Evolutionary conservation across 2,113 vertebrate species (phyloP).

Genomic region (Dissostichus mawsoni): DNA sequence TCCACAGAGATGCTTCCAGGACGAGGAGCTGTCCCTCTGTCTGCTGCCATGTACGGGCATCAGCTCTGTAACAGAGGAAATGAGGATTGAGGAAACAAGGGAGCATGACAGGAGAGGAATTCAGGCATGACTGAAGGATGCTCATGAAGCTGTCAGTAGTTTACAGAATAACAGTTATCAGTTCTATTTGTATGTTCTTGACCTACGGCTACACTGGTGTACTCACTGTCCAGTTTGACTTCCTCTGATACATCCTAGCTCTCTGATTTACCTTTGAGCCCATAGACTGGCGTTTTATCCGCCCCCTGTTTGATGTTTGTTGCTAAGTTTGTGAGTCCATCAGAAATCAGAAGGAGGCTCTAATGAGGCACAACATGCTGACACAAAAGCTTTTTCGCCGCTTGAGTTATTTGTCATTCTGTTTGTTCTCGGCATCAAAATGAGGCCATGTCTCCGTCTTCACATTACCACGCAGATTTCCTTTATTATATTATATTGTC

Average conservation of each 20-base stretch:
- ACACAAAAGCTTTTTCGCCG: background rate
- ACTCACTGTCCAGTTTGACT: background rate
- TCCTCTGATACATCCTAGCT: background rate
- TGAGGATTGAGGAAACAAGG: background rate
- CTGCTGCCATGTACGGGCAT: slow-evolving; percentile 12
- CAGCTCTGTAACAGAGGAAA: slow-evolving; percentile 13
- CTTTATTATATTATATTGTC: slow-evolving; percentile 17
- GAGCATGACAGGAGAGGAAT: background rate
- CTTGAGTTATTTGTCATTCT: slow-evolving; percentile 13
- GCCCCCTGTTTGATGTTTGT: background rate
- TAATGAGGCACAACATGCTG: slow-evolving; percentile 34
- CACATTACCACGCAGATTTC: background rate
- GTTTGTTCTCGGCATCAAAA: slow-evolving; percentile 7
- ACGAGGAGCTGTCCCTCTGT: slow-evolving; percentile 7
- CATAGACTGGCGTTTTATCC: background rate
- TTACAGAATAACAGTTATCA: too few species aligned
- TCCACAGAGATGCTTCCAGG: background rate
- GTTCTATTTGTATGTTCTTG: too few species aligned
- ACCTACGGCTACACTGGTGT: background rate
- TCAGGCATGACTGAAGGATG: background rate
- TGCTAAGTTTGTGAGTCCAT: background rate
- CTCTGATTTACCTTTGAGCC: background rate
- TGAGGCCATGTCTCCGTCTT: slow-evolving; percentile 9
- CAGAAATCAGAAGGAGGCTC: background rate
- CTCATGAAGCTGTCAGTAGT: background rate